Evolutionary conservation across 2,888 invertebrate species (phyloP), one percentile per base, ranked within the genome.

Genomic region (Agrochola circellaris): DNA sequence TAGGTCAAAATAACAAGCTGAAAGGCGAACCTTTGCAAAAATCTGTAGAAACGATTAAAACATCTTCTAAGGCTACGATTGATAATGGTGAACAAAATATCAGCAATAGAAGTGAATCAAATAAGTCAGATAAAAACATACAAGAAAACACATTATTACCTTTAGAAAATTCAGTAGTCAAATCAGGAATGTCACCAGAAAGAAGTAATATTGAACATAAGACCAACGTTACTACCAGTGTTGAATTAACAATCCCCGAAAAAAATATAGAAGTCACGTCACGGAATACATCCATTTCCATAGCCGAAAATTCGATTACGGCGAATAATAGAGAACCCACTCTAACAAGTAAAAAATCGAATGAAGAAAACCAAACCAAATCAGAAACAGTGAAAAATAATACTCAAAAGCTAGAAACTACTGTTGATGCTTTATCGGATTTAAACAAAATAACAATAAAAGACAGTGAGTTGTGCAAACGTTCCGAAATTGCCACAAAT

Each of bases 351-450:
- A 20, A 15, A 3, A 68, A 62, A 48, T 11, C 54, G 26, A 60
- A 58, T 51, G 6, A 23, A 38, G 60, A 30, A 65, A 60, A 65
- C 38, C 45, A 48, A 69, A 17, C 48, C 15, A 70, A 38, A 60
- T 48, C 56, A 34, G 48, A 66, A 61, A 30, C 34, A 13, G 26
- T 54, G 15, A 66, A 66, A 20, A 81, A 48, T 51, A 26, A 73
- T 34, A 15, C 30, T 4, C 73, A 38, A 68, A 72, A 54, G n/a
- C 34, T n/a, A 51, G 20, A 45, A 61, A 56, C 26, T 9, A 62
- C n/a, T 15, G 30, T n/a, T 20, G 48, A 65, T 54, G 51, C 42
- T 56, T 6, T 4, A 60, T 30, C 60, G 13, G 20, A 62, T 23
- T 23, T n/a, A 51, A 73, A 60, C 20, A 23, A 30, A 20, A 69